Conservation (phyloP, 2,888 invertebrate genomes). For the Eulithis testata region DNA sequence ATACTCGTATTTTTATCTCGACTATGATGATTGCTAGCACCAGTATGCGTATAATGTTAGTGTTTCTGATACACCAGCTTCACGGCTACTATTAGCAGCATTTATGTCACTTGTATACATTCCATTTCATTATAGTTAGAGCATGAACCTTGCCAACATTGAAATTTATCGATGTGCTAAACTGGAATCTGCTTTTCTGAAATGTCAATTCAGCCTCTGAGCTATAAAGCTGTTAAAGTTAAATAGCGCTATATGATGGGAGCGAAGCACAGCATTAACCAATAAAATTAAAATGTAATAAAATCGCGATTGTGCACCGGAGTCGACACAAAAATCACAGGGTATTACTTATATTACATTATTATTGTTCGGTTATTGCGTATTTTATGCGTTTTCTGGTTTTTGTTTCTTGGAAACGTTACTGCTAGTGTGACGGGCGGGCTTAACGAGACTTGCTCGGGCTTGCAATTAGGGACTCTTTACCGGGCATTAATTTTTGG, state of each 20-base stretch:
- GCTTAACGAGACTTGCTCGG: conserved; percentile 73
- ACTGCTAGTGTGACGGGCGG: conserved; percentile 63
- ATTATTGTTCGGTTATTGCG: conserved; percentile 71
- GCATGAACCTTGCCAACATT: conserved; percentile 44
- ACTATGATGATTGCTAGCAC: conserved; percentile 47
- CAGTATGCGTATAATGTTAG: conserved; percentile 40
- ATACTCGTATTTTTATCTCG: conserved; percentile 48
- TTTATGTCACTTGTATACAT: conserved; percentile 43
- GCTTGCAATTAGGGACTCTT: conserved; percentile 81
- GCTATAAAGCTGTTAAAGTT: conserved; percentile 63
- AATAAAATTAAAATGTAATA: conserved; percentile 78
- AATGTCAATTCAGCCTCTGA: conserved; percentile 45
- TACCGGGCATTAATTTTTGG: conserved; percentile 84
- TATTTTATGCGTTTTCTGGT: conserved; percentile 69
- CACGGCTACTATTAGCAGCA: conserved; percentile 23
- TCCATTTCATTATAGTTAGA: conserved; percentile 41
- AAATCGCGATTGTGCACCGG: conserved; percentile 57
- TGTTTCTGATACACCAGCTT: conserved; percentile 46
- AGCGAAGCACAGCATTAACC: conserved; percentile 58
- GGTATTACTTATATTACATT: conserved; percentile 69
- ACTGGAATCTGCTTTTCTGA: conserved; percentile 39
- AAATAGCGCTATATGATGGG: conserved; percentile 54
- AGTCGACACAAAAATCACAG: conserved; percentile 60
- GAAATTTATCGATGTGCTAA: conserved; percentile 37
- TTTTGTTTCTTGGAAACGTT: conserved; percentile 65